phyloP scores from a whole-genome alignment of 2,888 invertebrate genomes.

The Agrilus cyanescens region DNA sequence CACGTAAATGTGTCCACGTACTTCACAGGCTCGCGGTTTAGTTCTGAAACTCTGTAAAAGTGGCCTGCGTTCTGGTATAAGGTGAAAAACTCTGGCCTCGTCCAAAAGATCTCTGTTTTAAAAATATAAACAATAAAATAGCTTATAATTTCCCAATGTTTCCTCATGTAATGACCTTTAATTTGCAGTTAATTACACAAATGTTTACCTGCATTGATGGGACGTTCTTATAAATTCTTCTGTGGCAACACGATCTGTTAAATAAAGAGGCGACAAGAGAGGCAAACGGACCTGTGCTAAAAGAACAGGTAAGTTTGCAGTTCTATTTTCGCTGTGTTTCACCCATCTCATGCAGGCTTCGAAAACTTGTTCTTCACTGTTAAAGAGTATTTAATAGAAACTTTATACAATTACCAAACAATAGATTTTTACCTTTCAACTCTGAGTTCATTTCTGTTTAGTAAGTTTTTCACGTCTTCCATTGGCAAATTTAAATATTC shows the following conservation, averaged over 20 bases:
- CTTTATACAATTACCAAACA: background rate
- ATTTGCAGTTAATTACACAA: slow-evolving; percentile 2
- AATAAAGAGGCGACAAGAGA: slow-evolving; percentile 65
- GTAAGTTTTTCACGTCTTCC: slow-evolving; percentile 53
- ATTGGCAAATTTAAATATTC: slow-evolving; percentile 58
- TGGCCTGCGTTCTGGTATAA: slow-evolving; percentile 74
- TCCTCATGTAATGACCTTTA: slow-evolving; percentile 5
- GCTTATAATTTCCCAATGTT: slow-evolving; percentile 3
- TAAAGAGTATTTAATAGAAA: slow-evolving; percentile 7
- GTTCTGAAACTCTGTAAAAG: slow-evolving; percentile 65
- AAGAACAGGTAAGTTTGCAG: slow-evolving; percentile 52
- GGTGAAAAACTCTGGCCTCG: slow-evolving; percentile 77
- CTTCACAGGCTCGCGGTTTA: slow-evolving; percentile 61
- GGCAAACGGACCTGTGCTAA: slow-evolving; percentile 68
- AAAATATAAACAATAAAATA: slow-evolving; percentile 13
- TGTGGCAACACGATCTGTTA: slow-evolving; percentile 69
- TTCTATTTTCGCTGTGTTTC: slow-evolving; percentile 50
- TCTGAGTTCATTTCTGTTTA: slow-evolving; percentile 65
- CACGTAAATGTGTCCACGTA: slow-evolving; percentile 73
- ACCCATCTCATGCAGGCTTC: slow-evolving; percentile 75
- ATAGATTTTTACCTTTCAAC: slow-evolving; percentile 39
- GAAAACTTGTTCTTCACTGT: slow-evolving; percentile 69
- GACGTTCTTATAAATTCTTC: slow-evolving; percentile 67
- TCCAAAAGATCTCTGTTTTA: slow-evolving; percentile 60
- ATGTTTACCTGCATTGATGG: slow-evolving; percentile 56